Base-by-base conservation (phyloP, 2,888 invertebrate species). In the Ophioninae sp. region DNA sequence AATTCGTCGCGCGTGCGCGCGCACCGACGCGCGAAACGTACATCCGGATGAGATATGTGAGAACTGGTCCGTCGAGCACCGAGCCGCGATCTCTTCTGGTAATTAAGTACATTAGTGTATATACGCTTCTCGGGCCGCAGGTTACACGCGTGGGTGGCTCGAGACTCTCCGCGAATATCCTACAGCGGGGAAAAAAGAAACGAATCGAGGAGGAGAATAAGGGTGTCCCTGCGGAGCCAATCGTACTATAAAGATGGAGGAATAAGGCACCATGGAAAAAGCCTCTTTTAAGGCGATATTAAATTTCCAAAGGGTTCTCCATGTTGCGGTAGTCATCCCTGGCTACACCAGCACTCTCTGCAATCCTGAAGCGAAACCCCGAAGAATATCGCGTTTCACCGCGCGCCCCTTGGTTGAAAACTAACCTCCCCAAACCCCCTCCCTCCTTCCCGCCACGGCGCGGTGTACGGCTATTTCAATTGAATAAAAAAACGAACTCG, bases 361-460 rank as follows among this genome's bases (percentile, higher is more conserved):
- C 51, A 51, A 51, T 17, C 10, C 58, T 74, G 71, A 84, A 41
- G 79, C 73, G 81, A 82, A 81, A 72, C 79, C 79, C 81, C 80
- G 85, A 79, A 82, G 83, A 83, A 85, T 87, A 87, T 87, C 87
- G 83, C 82, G 81, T 87, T 87, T 86, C 87, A 86, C 51, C 13
- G 13, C 51, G 51, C 86, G 84, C 85, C 79, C 30, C 30, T 30
- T 30, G 30, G 30, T 30, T 30, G 30, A 30, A 30, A 30, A 30
- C 30, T 77, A 79, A 81, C 83, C 75, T 72, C 81, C 68, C 61
- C 75, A 75, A 81, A 77, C 76, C 68, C 63, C 41, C 84, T 85
- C 83, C 83, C 81, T 78, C 75, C 82, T 72, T 74, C 64, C 59
- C 61, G 59, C 64, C 17, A 13, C 51, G 51, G 30, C 51, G 51